A percentile compares a stretch with the other conserved stretches of the same genome.
Evolutionary conservation across 2,888 invertebrate genomes (phyloP).

Genomic region (Papilio protenor): DNA sequence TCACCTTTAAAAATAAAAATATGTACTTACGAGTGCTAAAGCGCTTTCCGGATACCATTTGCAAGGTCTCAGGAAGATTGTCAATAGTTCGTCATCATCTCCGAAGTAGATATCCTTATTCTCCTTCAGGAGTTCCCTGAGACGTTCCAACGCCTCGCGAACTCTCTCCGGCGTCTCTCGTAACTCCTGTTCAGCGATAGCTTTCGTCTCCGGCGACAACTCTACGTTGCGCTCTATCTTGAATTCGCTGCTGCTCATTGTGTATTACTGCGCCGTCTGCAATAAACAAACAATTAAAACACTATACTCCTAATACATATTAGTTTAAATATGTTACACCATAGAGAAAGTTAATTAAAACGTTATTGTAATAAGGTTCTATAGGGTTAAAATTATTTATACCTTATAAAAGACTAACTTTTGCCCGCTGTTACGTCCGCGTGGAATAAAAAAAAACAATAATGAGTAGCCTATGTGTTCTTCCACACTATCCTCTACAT

Average conservation of each 20-base stretch:
- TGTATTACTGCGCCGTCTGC: slow-evolving; percentile 55
- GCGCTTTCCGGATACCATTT: slow-evolving; percentile 94
- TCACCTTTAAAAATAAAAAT: slow-evolving; percentile 9
- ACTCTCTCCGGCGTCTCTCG: slow-evolving; percentile 89
- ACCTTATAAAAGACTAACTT: neutral
- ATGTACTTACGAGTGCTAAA: slow-evolving; percentile 87
- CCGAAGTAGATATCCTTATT: slow-evolving; percentile 87
- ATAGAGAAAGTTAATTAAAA: too few relatives aligned
- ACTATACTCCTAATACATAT: neutral
- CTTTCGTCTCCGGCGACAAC: slow-evolving; percentile 83
- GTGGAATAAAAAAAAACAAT: too few relatives aligned
- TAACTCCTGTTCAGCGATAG: slow-evolving; percentile 86
- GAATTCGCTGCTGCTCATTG: slow-evolving; percentile 80
- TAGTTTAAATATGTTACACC: neutral
- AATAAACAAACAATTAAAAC: slow-evolving; percentile 41
- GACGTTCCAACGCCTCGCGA: slow-evolving; percentile 83
- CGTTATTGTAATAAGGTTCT: neutral
- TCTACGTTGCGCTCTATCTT: slow-evolving; percentile 85
- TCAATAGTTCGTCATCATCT: slow-evolving; percentile 90
- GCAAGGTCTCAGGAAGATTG: slow-evolving; percentile 91
- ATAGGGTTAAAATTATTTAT: neutral
- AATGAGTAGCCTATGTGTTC: too few relatives aligned
- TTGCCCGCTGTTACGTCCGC: too few relatives aligned
- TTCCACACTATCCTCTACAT: too few relatives aligned
- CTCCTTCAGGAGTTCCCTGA: slow-evolving; percentile 87